These are phyloP conservation scores for Phaenicophaeus curvirostris DNA, from an alignment of 2,797 vertebrate species.

Conservation along the genomic window DNA sequence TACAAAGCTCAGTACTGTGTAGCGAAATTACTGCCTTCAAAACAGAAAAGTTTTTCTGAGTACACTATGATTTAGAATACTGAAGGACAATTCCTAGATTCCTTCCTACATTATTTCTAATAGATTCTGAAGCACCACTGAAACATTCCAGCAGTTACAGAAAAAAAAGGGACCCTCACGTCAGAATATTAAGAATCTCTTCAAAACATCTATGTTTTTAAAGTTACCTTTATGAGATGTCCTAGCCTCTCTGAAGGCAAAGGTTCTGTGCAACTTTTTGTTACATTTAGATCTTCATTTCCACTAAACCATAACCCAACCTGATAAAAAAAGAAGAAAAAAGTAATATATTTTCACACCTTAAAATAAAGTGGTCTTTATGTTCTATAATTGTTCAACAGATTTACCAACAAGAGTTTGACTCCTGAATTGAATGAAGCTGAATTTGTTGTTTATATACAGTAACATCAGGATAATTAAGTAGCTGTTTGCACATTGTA, in stretches of 20 bases:
- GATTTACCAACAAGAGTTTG: background rate
- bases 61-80: background rate
- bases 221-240: constrained; percentile 84
- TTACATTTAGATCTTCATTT: constrained; percentile 65
- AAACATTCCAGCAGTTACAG: background rate
- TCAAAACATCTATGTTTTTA: background rate
- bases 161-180: background rate
- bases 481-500: background rate
- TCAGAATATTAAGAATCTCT: background rate
- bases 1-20: background rate
- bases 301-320: constrained; percentile 87
- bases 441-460: background rate
- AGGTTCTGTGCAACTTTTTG: constrained; percentile 76
- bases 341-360: background rate
- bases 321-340: constrained; percentile 66
- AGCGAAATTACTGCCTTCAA: background rate
- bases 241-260: constrained; percentile 77
- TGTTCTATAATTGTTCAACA: background rate
- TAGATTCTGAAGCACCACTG: background rate
- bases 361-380: background rate
- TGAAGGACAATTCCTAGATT: background rate
- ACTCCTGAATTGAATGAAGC: background rate
- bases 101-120: background rate
- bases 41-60: background rate
- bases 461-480: background rate